A percentile compares a stretch with the other conserved stretches of the same genome.
Evolutionary conservation across 2,888 invertebrate species (phyloP).

Genomic region (Erebia ligea): DNA sequence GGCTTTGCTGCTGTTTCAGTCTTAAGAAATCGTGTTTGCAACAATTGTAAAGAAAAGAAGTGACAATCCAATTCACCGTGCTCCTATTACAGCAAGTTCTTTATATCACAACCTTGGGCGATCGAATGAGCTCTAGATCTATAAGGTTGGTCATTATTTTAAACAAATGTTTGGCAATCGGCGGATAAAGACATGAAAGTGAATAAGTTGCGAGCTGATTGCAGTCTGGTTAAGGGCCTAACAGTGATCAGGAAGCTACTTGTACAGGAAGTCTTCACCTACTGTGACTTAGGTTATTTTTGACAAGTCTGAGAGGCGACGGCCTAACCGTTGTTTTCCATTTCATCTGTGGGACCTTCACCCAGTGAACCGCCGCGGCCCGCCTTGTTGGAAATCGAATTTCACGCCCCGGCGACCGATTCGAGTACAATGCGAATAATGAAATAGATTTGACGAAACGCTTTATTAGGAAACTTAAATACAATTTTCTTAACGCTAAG

Average conservation of each 20-base stretch:
- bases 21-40: slow-evolving; percentile 6
- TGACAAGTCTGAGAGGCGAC: slow-evolving; percentile 27
- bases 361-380: slow-evolving; percentile 61
- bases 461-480: slow-evolving; percentile 79
- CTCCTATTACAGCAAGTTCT: neutral
- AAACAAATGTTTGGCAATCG: neutral
- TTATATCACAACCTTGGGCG: slow-evolving; percentile 12
- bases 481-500: slow-evolving; percentile 63
- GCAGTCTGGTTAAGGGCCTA: neutral
- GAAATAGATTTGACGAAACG: slow-evolving; percentile 74
- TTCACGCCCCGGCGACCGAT: slow-evolving; percentile 63
- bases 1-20: neutral
- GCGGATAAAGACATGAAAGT: neutral
- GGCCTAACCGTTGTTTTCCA: slow-evolving; percentile 54
- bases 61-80: neutral
- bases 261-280: neutral
- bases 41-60: slow-evolving; percentile 5
- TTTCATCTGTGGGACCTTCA: slow-evolving; percentile 68
- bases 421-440: slow-evolving; percentile 59
- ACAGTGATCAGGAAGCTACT: neutral
- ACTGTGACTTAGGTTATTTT: neutral
- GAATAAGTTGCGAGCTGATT: neutral
- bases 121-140: slow-evolving; percentile 12
- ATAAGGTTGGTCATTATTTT: slow-evolving; percentile 7
- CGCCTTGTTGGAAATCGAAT: slow-evolving; percentile 59